Evolutionary conservation across 2,113 vertebrate species (phyloP).

Genomic region (Pogona vitticeps): DNA sequence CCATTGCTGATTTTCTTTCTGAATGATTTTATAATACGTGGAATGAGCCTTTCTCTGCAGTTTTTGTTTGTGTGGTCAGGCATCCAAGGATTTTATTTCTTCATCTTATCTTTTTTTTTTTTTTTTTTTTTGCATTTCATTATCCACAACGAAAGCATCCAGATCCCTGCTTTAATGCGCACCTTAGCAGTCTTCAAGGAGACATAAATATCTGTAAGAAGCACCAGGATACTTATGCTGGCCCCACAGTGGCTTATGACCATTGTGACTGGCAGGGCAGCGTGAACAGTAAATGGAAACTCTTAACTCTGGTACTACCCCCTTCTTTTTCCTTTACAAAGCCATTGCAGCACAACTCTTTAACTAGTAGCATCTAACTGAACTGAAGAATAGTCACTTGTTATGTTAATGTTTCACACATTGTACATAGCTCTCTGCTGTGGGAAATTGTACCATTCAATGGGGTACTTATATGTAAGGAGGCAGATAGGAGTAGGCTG

Average conservation of each 20-base stretch:
- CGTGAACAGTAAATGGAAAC: no score
- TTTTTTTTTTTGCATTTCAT: slow-evolving; percentile 44
- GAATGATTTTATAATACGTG: slow-evolving; percentile 3
- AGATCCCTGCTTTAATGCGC: slow-evolving; percentile 17
- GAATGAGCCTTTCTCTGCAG: not conserved
- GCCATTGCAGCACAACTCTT: no score
- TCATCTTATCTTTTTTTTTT: slow-evolving; percentile 31
- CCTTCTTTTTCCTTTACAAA: no score
- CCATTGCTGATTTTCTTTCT: not conserved
- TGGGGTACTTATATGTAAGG: no score
- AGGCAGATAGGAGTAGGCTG: no score
- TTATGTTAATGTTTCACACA: no score
- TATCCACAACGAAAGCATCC: slow-evolving; percentile 5
- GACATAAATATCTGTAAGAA: not conserved
- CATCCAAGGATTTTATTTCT: slow-evolving; percentile 41
- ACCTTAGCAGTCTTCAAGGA: not conserved
- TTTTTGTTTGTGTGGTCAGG: not conserved
- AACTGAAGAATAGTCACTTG: no score
- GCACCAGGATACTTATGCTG: not conserved
- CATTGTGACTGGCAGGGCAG: no score
- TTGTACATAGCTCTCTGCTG: no score
- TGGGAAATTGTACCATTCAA: no score
- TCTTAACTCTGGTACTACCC: no score
- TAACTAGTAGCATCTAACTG: no score
- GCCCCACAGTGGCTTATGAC: not conserved